A percentile compares a stretch with the other conserved stretches of the same genome.
phyloP scores from a whole-genome alignment of 1,140 invertebrate genomes.

The Bombus impatiens region DNA sequence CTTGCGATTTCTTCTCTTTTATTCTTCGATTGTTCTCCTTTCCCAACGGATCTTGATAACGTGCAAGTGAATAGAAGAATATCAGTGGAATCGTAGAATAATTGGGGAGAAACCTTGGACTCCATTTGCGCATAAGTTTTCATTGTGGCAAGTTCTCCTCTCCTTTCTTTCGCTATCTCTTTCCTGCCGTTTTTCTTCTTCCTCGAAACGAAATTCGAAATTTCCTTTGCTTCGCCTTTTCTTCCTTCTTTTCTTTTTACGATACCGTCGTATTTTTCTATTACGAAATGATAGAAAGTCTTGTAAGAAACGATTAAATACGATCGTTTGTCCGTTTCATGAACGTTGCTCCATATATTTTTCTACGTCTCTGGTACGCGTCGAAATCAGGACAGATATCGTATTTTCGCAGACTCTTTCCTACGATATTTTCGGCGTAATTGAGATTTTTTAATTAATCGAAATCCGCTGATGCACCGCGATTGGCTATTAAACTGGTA shows the following conservation, averaged over 20 bases:
- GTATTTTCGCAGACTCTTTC: neutral
- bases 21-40: neutral
- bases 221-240: neutral
- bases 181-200: neutral
- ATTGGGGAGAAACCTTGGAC: neutral
- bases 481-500: too few relatives aligned
- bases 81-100: neutral
- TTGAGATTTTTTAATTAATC: neutral
- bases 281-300: too few relatives aligned
- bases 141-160: too few relatives aligned
- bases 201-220: neutral
- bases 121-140: neutral
- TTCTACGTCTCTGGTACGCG: too few relatives aligned
- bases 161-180: neutral
- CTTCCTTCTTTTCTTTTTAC: too few relatives aligned
- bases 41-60: neutral
- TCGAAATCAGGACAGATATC: neutral
- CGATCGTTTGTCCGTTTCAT: rapidly evolving
- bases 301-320: too few relatives aligned
- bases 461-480: neutral
- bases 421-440: neutral
- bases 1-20: neutral
- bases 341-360: too few relatives aligned
- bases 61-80: too few relatives aligned
- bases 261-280: too few relatives aligned